Conservation (phyloP, 1,140 invertebrate genomes). For the Drosophila rufa region DNA sequence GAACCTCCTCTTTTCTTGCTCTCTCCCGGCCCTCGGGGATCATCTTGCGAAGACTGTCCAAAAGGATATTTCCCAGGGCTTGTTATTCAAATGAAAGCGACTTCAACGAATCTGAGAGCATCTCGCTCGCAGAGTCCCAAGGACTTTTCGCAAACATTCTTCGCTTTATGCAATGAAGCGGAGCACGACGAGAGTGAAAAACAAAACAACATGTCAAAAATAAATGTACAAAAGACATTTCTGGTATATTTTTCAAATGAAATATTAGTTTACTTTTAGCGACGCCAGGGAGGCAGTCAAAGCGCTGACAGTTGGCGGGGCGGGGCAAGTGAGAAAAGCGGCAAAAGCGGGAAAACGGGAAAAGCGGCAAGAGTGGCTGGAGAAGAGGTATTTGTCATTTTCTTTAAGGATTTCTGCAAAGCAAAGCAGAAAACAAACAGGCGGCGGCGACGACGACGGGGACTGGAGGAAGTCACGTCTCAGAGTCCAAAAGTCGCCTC, state of each 20-base stretch:
- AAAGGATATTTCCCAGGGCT: slow-evolving; percentile 61
- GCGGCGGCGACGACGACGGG: not conserved
- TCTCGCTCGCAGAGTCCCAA: slow-evolving; percentile 39
- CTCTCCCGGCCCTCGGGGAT: slow-evolving; percentile 17
- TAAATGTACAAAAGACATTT: slow-evolving; percentile 82
- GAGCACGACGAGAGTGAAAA: slow-evolving; percentile 52
- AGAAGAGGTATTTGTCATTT: slow-evolving; percentile 75
- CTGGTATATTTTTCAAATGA: slow-evolving; percentile 81
- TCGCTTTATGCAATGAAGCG: slow-evolving; percentile 71
- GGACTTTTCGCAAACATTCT: slow-evolving; percentile 67
- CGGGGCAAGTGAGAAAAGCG: not conserved
- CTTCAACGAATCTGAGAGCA: slow-evolving; percentile 63
- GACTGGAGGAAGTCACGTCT: slow-evolving; percentile 62
- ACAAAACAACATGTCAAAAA: slow-evolving; percentile 82
- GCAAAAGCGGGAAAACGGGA: not conserved
- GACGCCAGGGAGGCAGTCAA: slow-evolving; percentile 68
- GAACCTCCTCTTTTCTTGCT: slow-evolving; percentile 1
- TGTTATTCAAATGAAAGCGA: slow-evolving; percentile 78
- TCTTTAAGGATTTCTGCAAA: slow-evolving; percentile 80
- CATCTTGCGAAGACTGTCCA: slow-evolving; percentile 38
- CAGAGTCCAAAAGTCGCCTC: slow-evolving; percentile 56
- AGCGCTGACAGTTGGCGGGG: slow-evolving; percentile 65
- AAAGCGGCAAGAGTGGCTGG: not conserved
- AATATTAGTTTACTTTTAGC: slow-evolving; percentile 83
- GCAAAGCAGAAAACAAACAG: slow-evolving; percentile 64